Evolutionary conservation across 2,888 invertebrate species (phyloP).

Genomic region (Belgica antarctica): DNA sequence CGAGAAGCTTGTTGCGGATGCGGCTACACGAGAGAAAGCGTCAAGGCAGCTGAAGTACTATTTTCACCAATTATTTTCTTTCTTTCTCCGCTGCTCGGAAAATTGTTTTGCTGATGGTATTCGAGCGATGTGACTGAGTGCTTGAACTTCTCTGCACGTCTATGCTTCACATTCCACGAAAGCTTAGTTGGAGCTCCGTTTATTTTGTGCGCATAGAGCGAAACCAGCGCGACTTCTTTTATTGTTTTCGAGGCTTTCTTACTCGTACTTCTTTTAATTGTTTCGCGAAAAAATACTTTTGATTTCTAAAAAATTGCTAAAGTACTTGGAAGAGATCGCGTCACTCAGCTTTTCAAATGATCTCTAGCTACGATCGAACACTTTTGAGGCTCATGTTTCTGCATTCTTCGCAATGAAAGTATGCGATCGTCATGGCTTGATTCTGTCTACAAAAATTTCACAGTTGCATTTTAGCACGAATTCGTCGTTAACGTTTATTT

Average conservation of each 20-base stretch:
- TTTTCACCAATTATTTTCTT: neutral
- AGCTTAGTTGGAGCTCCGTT: conserved; percentile 30
- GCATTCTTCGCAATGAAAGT: neutral
- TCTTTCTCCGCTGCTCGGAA: conserved; percentile 1
- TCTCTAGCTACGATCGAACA: neutral
- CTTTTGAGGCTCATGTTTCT: neutral
- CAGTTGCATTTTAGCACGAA: no score
- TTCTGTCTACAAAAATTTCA: no score
- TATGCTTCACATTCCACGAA: neutral
- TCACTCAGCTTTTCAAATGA: conserved; percentile 18
- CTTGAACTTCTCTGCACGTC: conserved; percentile 3
- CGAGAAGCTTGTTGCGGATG: neutral
- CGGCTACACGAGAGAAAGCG: neutral
- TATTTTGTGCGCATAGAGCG: conserved; percentile 37
- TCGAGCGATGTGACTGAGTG: neutral
- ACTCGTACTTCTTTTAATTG: conserved; percentile 19
- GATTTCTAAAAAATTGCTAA: conserved; percentile 39
- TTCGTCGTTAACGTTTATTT: no score
- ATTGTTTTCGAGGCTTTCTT: conserved; percentile 27
- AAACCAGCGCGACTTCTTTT: conserved; percentile 41
- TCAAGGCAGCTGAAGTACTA: neutral
- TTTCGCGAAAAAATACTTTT: conserved; percentile 33
- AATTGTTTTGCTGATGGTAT: neutral
- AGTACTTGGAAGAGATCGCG: neutral
- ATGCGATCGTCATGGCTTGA: neutral